Evolutionary conservation across 2,797 vertebrate genomes (phyloP).

Genomic region (Chrosomus eos): DNA sequence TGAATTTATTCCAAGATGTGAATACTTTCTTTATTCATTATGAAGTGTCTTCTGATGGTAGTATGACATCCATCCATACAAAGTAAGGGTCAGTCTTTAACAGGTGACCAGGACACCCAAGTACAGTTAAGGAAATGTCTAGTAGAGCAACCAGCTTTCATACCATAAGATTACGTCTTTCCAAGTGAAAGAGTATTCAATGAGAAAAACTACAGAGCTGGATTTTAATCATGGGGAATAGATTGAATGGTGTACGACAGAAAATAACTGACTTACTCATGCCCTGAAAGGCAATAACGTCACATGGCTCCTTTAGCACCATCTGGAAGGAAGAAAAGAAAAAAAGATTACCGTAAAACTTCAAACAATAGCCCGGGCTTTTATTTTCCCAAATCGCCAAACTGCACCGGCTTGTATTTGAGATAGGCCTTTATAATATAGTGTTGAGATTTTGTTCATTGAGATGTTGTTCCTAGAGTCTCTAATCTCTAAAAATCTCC

Average conservation of each 20-base stretch:
- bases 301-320: conserved; percentile 77
- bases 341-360: too few species aligned
- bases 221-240: not conserved
- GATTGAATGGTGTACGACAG: not conserved
- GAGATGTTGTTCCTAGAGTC: too few species aligned
- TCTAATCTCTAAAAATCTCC: too few species aligned
- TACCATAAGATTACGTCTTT: not conserved
- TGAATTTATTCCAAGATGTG: not conserved
- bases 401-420: too few species aligned
- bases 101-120: not conserved
- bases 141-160: not conserved
- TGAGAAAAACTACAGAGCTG: not conserved
- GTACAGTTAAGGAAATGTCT: not conserved
- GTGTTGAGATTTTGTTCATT: too few species aligned
- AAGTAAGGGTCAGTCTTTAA: not conserved
- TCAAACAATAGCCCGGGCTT: too few species aligned
- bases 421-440: too few species aligned
- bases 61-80: not conserved
- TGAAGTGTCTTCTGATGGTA: not conserved
- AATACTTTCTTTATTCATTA: not conserved
- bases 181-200: not conserved
- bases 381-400: too few species aligned
- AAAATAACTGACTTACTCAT: conserved; percentile 72
- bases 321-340: conserved; percentile 65
- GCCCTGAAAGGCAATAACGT: conserved; percentile 74